phyloP scores from a whole-genome alignment of 2,113 vertebrate genomes.

The Coptodon bakossiorum region DNA sequence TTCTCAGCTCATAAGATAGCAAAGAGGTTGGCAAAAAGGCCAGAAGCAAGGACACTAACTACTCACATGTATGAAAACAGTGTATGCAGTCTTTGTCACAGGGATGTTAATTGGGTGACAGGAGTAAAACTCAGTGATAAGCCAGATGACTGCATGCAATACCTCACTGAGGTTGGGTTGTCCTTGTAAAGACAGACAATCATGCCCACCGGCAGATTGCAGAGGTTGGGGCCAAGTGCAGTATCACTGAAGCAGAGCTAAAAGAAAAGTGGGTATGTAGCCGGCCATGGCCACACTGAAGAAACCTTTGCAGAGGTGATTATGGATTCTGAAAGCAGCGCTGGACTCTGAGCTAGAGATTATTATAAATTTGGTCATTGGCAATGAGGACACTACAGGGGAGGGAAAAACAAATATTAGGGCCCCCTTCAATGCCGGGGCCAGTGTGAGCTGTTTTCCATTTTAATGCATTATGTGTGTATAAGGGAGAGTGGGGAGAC shows the following conservation, averaged over 20 bases:
- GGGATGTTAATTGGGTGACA: background rate
- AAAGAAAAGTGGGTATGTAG: slow-evolving; percentile 7
- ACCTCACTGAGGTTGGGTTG: background rate
- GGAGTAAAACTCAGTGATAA: background rate
- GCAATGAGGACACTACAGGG: slow-evolving; percentile 73
- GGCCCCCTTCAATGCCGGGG: slow-evolving; percentile 61
- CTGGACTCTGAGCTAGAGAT: slow-evolving; percentile 68
- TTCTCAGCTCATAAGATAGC: background rate
- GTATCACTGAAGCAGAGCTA: background rate
- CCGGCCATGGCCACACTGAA: slow-evolving; percentile 9
- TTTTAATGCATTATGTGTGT: slow-evolving; percentile 76
- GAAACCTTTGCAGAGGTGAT: slow-evolving; percentile 59
- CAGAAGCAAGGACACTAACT: background rate
- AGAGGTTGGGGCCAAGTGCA: background rate
- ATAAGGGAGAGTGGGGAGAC: slow-evolving; percentile 59
- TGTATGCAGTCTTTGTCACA: background rate
- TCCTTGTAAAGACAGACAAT: slow-evolving; percentile 27
- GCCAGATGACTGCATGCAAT: background rate
- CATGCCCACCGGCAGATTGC: slow-evolving; percentile 7
- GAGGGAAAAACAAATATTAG: slow-evolving; percentile 77
- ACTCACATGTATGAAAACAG: background rate
- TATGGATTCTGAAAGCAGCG: slow-evolving; percentile 66
- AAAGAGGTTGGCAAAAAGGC: background rate
- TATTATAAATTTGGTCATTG: slow-evolving; percentile 77
- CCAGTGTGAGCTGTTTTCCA: slow-evolving; percentile 73